Base-by-base conservation (phyloP, 2,888 invertebrate genomes). In the Chrysolina haemoptera region DNA sequence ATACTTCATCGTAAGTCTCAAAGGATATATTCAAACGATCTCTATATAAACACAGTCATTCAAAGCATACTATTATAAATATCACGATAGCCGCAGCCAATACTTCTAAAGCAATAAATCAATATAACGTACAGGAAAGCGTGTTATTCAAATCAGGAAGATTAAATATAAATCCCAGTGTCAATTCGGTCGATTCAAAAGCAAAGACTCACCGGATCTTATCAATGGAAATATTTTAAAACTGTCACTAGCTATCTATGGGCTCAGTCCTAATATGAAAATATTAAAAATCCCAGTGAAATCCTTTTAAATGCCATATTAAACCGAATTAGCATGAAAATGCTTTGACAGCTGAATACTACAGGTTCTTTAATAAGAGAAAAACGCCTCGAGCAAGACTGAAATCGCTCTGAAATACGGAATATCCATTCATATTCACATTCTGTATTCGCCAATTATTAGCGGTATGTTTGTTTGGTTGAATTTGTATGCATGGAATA, bases 401-500 rank as follows among this genome's bases (percentile, higher is more conserved):
- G 81, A 80, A 81, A 79, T 79, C 79, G 79, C 76, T 71, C 79
- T 82, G 83, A 82, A 82, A 83, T 69, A 77, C 83, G 79, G 79
- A 82, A 40, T 68, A 84, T 64, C 77, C 78, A 79, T 79, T 79
- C 79, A 79, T 79, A 79, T 79, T 79, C 78, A 50, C 50, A 78
- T 79, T 76, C 71, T 66, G 76, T 74, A 79, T 74, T 84, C 81
- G 86, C 87, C 87, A 87, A 87, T 87, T 87, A 87, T 87, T 86
- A 85, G 85, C 85, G 86, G 86, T 87, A 84, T 86, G 87, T 86
- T 86, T 86, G 86, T 85, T 84, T 83, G 83, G 81, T 85, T 85
- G 85, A 86, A 87, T 87, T 87, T 87, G 86, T 87, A 87, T 87
- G 87, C 87, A 86, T 86, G 86, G 86, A 87, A 87, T 87, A 87